Conservation (phyloP, 2,888 invertebrate genomes). For the Meteorus cinctellus region DNA sequence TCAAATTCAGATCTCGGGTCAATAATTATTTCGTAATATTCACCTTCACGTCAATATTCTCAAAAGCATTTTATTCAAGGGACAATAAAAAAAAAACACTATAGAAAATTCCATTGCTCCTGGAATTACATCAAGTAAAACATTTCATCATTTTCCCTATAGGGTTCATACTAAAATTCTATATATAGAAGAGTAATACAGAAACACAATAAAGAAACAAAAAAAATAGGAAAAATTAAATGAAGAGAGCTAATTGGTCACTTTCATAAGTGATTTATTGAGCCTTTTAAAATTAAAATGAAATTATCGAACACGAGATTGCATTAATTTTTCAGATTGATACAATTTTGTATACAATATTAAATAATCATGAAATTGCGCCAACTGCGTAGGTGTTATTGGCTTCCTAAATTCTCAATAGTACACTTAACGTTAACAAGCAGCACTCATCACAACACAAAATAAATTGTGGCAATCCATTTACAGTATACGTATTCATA, state of each 20-base stretch:
- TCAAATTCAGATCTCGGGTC: neutral
- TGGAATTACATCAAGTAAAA: neutral
- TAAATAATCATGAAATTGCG: neutral
- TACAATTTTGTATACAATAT: neutral
- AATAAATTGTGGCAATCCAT: too few relatives aligned
- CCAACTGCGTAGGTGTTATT: neutral
- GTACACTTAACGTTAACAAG: too few relatives aligned
- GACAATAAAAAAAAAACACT: neutral
- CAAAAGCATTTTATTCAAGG: neutral
- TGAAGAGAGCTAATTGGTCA: neutral
- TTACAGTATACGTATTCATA: neutral
- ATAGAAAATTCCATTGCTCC: neutral
- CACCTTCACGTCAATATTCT: neutral
- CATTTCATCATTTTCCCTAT: neutral
- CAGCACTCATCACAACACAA: too few relatives aligned
- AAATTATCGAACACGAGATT: too few relatives aligned
- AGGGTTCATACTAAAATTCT: neutral
- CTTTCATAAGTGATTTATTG: conserved; percentile 5
- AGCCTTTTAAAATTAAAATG: too few relatives aligned
- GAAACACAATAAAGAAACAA: neutral
- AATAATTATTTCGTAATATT: neutral
- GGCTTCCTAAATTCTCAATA: too few relatives aligned
- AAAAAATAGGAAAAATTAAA: neutral
- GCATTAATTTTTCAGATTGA: neutral
- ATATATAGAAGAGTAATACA: neutral